Evolutionary conservation across 2,797 vertebrate species (phyloP).

Genomic region (Coregonus sp.): DNA sequence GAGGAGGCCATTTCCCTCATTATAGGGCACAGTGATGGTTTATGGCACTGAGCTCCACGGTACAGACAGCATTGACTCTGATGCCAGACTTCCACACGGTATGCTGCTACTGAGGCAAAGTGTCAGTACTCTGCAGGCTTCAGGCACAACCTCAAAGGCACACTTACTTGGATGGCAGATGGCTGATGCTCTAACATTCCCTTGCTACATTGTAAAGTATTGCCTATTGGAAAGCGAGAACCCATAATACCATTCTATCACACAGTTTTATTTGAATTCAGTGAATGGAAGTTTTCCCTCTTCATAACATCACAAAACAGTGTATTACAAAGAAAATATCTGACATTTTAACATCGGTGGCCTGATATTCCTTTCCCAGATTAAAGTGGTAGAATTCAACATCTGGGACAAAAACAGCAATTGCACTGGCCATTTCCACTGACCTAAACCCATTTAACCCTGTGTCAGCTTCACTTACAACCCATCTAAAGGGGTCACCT

Average conservation of each 20-base stretch:
- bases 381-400: neutral
- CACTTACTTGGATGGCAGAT: neutral
- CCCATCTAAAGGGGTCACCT: conserved; percentile 2
- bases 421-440: neutral
- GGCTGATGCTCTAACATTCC: neutral
- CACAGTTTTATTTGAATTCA: neutral
- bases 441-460: conserved; percentile 7
- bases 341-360: neutral
- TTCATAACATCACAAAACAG: neutral
- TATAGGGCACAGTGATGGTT: neutral
- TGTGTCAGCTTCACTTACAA: conserved; percentile 2
- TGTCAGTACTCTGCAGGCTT: neutral
- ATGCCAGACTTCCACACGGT: neutral
- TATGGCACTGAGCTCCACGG: neutral
- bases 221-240: neutral
- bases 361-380: neutral
- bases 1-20: conserved; percentile 7
- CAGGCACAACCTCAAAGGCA: neutral
- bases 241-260: neutral
- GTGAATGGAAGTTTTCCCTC: neutral
- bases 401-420: neutral
- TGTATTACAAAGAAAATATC: neutral
- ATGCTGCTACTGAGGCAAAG: neutral
- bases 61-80: neutral
- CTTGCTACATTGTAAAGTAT: neutral